phyloP scores from a whole-genome alignment of 2,113 vertebrate genomes.

The Rhinoderma darwinii region DNA sequence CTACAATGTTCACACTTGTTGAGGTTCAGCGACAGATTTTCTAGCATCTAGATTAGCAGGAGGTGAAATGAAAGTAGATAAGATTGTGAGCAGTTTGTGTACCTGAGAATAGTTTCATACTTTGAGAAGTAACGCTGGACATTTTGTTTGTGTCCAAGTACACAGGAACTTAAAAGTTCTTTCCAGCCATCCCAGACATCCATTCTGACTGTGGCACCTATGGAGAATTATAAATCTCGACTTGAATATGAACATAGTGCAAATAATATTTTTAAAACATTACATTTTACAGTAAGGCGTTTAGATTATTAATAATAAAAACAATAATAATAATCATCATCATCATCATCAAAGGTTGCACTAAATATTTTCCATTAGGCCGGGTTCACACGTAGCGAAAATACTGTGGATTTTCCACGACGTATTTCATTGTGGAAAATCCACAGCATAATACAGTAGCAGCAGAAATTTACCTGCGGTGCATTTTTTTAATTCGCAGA shows the following conservation, averaged over 20 bases:
- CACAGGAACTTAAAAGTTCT: conserved; percentile 72
- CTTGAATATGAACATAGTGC: background rate
- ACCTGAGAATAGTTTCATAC: conserved; percentile 70
- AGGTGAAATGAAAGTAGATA: background rate
- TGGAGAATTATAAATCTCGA: background rate
- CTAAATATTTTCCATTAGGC: no score
- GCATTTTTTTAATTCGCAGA: no score
- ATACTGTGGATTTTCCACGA: no score
- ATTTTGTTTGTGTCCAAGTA: conserved; percentile 69
- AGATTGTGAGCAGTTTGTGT: background rate
- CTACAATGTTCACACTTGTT: background rate
- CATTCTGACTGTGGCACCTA: conserved; percentile 71
- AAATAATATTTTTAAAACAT: no score
- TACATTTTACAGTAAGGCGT: no score
- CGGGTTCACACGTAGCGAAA: no score
- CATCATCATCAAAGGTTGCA: no score
- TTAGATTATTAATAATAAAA: no score
- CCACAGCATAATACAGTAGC: no score
- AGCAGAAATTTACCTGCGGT: no score
- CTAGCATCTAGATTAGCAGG: background rate
- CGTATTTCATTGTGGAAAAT: no score
- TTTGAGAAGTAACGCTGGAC: conserved; percentile 72
- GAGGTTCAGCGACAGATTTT: background rate
- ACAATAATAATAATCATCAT: no score
- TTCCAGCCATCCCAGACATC: conserved; percentile 79